phyloP scores from a whole-genome alignment of 2,888 invertebrate species.

The Quadroppia sp. region DNA sequence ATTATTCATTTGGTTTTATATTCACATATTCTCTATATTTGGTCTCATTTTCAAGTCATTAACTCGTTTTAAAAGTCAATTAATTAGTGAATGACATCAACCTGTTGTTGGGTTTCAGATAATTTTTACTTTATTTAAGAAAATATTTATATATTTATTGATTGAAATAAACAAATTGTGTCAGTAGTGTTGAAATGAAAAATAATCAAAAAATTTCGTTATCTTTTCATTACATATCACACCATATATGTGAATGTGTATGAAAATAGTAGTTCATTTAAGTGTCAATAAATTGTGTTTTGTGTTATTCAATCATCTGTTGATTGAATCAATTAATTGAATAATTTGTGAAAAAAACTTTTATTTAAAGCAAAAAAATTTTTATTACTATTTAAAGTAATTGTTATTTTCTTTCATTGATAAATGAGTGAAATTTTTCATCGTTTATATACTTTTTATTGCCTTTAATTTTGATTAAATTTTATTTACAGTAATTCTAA shows the following conservation, averaged over 20 bases:
- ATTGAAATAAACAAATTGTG: background rate
- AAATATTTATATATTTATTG: background rate
- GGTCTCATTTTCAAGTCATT: no score
- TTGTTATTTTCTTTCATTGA: background rate
- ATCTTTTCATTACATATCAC: background rate
- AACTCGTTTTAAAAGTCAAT: no score
- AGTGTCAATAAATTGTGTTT: slow-evolving; percentile 10
- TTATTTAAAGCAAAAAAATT: no score
- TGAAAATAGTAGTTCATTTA: background rate
- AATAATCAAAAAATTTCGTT: background rate
- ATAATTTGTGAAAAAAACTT: background rate
- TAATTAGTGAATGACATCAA: no score
- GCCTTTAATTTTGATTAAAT: background rate
- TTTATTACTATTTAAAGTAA: background rate
- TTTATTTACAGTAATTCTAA: no score
- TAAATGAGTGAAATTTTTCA: no score
- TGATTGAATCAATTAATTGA: slow-evolving; percentile 14
- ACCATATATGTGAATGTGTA: background rate
- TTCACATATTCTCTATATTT: no score
- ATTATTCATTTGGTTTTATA: no score
- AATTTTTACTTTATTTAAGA: no score
- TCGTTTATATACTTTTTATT: background rate
- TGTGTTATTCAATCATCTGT: background rate
- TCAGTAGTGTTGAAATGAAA: background rate
- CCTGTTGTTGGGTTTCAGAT: no score